These are phyloP conservation scores for Lipophrys pholis DNA, from an alignment of 2,113 vertebrate species.

Conservation along the genomic window DNA sequence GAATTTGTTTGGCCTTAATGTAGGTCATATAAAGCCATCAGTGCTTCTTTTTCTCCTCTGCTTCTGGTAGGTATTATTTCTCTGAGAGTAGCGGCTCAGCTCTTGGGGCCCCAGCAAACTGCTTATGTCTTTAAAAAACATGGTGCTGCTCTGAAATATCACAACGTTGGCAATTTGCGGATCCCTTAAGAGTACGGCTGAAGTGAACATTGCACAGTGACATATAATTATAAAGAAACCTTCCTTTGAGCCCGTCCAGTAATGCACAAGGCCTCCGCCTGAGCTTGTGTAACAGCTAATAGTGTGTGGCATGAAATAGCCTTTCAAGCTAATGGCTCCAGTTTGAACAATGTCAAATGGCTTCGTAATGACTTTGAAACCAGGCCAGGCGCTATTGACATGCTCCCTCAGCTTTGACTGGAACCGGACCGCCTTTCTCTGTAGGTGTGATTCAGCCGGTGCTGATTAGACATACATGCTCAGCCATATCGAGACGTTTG, in stretches of 20 bases:
- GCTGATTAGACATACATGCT: constrained; percentile 26
- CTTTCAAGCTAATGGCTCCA: constrained; percentile 55
- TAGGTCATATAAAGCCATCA: constrained; percentile 14
- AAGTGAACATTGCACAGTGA: constrained; percentile 33
- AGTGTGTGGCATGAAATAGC: constrained; percentile 44
- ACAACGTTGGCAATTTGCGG: constrained; percentile 27
- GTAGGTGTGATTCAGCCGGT: constrained; percentile 33
- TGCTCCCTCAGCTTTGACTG: constrained; percentile 46
- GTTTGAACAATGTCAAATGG: constrained; percentile 71
- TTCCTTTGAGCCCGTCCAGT: constrained; percentile 44
- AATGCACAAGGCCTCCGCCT: constrained; percentile 51
- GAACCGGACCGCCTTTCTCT: constrained; percentile 23
- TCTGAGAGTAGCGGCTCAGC: not conserved
- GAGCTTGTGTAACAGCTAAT: constrained; percentile 28
- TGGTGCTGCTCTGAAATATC: not conserved
- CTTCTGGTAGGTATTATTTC: constrained; percentile 38
- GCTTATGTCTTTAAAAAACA: constrained; percentile 19
- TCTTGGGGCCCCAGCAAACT: not conserved
- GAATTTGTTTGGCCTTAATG: not conserved
- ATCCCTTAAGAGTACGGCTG: constrained; percentile 6
- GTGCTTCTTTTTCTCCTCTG: constrained; percentile 20
- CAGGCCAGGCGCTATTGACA: constrained; percentile 63
- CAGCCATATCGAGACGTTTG: constrained; percentile 6
- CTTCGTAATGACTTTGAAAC: constrained; percentile 66
- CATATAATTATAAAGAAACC: constrained; percentile 57